Evolutionary conservation across 2,113 vertebrate species (phyloP).

Genomic region (Microcebus tavaratra): DNA sequence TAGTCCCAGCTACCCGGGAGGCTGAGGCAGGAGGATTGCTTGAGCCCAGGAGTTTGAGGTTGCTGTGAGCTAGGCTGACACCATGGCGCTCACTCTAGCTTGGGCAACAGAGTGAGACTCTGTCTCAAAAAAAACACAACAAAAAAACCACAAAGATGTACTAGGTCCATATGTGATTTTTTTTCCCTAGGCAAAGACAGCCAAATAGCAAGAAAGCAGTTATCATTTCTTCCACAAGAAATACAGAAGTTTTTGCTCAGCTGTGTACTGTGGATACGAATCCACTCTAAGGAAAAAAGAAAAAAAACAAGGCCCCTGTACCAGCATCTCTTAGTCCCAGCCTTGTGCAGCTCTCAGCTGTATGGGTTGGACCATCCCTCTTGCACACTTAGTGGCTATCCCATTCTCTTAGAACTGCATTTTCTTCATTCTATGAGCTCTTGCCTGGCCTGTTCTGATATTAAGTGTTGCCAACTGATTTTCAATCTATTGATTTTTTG

Average conservation of each 20-base stretch:
- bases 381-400: neutral
- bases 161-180: neutral
- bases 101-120: no score
- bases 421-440: neutral
- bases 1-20: no score
- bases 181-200: neutral
- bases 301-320: neutral
- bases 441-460: neutral
- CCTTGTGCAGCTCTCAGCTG: neutral
- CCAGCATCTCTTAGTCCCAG: neutral
- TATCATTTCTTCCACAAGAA: neutral
- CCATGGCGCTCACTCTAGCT: no score
- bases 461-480: neutral
- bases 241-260: neutral
- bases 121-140: neutral
- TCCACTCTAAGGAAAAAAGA: neutral
- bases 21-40: no score
- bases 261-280: neutral
- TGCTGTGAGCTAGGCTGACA: no score
- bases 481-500: neutral
- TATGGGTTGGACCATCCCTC: neutral
- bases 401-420: neutral
- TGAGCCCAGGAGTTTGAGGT: no score
- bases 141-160: neutral
- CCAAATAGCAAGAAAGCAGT: neutral